Base-by-base conservation (phyloP, 2,797 vertebrate genomes). In the Rhinogobio ventralis region DNA sequence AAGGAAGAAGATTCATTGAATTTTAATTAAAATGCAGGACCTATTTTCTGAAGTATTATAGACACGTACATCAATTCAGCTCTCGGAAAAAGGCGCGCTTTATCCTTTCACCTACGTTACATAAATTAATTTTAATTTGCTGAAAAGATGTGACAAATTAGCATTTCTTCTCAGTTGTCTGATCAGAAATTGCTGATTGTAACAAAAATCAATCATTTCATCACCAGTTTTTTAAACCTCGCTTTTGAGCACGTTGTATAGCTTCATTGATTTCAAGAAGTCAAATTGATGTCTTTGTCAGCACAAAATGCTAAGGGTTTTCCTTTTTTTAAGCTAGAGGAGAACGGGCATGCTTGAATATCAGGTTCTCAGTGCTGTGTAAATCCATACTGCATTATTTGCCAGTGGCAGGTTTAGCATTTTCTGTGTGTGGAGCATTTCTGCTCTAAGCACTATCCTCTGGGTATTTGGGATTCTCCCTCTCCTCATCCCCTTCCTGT, bases 21-120 rank as follows among this genome's bases (percentile, higher is more conserved):
- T 95, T 96, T 95, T 93, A 95, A 95, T 96, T 96, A 95, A 95
- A 95, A 95, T 91, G 91, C 94, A 94, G 93, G 91, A 92, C 91
- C 91, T 92, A 91, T 92, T 92, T 86, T 94, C 90, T 91, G 89
- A 93, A 93, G 93, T 93, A 93, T 94, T 94, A 92, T 92, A 93
- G 92, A 90, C 89, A 93, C 90, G 90, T 93, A 89, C 87, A 88
- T 90, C 82, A 83, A 91, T 94, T 93, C 90, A 93, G 90, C 93
- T 94, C 93, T 93, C 89, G 81, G 89, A 92, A 93, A 92, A 92
- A 92, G 91, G 84, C 89, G 89, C 88, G 15, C 87, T 92, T 92
- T 93, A 90, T 94, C 91, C 92, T 91, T 91, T 89, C 90, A 90
- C 88, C 66, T 90, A 91, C 89, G 88, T 91, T 92, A 93, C 87